phyloP scores from a whole-genome alignment of 2,888 invertebrate species.

The Mantis religiosa region DNA sequence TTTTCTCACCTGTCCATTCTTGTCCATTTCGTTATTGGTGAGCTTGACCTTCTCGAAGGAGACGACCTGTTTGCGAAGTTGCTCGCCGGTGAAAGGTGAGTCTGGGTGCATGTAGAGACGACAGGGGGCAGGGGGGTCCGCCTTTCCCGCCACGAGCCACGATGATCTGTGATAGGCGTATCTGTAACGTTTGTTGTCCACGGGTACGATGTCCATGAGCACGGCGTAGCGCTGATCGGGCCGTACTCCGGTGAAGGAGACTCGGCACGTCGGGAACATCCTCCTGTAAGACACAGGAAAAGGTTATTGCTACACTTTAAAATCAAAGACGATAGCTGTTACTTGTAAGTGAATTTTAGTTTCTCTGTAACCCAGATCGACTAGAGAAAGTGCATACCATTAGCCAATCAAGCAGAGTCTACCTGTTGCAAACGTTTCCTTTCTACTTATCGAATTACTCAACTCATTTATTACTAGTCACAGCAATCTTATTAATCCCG shows the following conservation, averaged over 20 bases:
- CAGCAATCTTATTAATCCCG: no score
- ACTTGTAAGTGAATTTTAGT: no score
- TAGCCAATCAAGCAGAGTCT: no score
- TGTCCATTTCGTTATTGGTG: constrained; percentile 97
- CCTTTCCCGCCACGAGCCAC: constrained; percentile 97
- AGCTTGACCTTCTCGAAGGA: constrained; percentile 98
- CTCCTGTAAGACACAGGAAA: constrained; percentile 62
- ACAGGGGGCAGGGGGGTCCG: constrained; percentile 92
- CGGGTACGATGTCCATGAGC: constrained; percentile 92
- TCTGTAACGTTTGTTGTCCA: constrained; percentile 92
- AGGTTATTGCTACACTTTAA: no score
- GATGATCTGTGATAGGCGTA: constrained; percentile 98
- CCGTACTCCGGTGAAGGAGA: constrained; percentile 82
- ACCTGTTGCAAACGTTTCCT: no score
- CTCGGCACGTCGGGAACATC: constrained; percentile 96
- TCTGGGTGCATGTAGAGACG: constrained; percentile 95
- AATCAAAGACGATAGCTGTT: no score
- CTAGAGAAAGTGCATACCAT: no score
- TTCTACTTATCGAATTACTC: no score
- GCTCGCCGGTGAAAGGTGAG: constrained; percentile 92
- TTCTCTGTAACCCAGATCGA: no score
- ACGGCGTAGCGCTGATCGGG: constrained; percentile 86
- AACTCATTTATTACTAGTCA: no score
- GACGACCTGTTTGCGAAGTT: constrained; percentile 92
- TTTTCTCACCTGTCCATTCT: constrained; percentile 81